Evolutionary conservation across 2,797 vertebrate species (phyloP), one percentile per base, ranked within the genome.

Genomic region (Coccyzus lansbergi): DNA sequence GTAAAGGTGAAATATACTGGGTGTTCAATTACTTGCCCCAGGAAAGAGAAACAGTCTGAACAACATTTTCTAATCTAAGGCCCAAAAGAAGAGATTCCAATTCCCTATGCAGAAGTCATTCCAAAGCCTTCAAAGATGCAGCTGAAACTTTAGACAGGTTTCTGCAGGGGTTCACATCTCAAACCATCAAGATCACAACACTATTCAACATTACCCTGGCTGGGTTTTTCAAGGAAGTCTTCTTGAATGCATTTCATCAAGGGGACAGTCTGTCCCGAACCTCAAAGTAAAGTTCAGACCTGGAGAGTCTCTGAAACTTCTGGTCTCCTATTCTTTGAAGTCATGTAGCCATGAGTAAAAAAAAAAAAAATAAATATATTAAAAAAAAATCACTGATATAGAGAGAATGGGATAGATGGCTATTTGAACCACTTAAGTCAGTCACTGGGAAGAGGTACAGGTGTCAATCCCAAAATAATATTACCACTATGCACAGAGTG

Each of bases 1-100:
- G 38, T 87, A 83, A 88, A 95, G 70, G 31, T 76, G 79, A 90
- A 91, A 92, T 83, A 67, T 33, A 48, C 10, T 80, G 69, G 28
- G 34, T 89, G 11, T 9, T 77, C 38, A 88, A 33, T 46, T 87
- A 63, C 29, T 68, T 80, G 15, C 40, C 26, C 21, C 28, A 48
- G 78, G 26, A 87, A 83, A 91, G 8, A 56, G 12, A 85, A 20
- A 19, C 24, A 77, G 28, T 26, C 26, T 75, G 9, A 79, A 25
- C 25, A 25, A 1, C 59, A 9, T 46, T 79, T 94, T 83, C 36
- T 49, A 58, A 36, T 6, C 34, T 51, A 55, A 79, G n/a, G 59
- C 8, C 7, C 12, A 18, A 64, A 78, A 38, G 3, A 44, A 49
- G 24, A 5, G 20, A 78, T 10, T 48, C 42, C 16, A 65, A 38